Percentiles rank a stretch among this genome's conserved stretches.
Conservation (phyloP, 2,113 vertebrate genomes). For the Rhipidura dahli region DNA sequence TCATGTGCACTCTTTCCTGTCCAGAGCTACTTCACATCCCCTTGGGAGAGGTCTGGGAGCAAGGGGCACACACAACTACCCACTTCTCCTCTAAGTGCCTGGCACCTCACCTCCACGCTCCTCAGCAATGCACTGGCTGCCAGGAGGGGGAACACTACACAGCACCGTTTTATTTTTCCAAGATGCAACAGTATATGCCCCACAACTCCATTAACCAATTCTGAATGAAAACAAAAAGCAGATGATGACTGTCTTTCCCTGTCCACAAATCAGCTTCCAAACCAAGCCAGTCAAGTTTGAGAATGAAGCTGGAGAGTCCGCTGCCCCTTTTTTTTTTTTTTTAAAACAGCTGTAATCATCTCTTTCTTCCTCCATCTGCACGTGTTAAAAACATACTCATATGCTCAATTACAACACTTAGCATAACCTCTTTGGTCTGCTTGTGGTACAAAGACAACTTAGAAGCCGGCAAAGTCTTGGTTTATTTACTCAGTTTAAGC, state of each 20-base stretch:
- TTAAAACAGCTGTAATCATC: neutral
- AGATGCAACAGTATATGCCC: neutral
- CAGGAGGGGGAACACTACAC: neutral
- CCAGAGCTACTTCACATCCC: neutral
- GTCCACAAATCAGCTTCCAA: neutral
- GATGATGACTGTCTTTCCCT: fast-evolving
- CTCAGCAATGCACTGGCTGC: neutral
- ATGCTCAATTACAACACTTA: neutral
- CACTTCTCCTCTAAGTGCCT: neutral
- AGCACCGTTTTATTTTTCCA: fast-evolving
- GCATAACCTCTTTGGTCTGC: neutral
- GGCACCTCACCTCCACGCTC: neutral
- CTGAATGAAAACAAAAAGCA: neutral
- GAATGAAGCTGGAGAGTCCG: neutral
- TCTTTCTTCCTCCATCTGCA: neutral
- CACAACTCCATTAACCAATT: neutral
- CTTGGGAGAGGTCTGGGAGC: neutral
- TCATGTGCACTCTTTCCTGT: fast-evolving
- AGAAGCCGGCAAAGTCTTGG: neutral
- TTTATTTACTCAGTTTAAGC: neutral
- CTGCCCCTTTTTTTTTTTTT: too few relatives aligned
- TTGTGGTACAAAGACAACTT: neutral
- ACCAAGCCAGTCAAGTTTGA: fast-evolving
- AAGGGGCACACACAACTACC: neutral
- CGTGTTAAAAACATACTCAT: neutral